A percentile compares a stretch with the other conserved stretches of the same genome.
Evolutionary conservation across 2,888 invertebrate genomes (phyloP).

Genomic region (Meliscaeva auricollis): DNA sequence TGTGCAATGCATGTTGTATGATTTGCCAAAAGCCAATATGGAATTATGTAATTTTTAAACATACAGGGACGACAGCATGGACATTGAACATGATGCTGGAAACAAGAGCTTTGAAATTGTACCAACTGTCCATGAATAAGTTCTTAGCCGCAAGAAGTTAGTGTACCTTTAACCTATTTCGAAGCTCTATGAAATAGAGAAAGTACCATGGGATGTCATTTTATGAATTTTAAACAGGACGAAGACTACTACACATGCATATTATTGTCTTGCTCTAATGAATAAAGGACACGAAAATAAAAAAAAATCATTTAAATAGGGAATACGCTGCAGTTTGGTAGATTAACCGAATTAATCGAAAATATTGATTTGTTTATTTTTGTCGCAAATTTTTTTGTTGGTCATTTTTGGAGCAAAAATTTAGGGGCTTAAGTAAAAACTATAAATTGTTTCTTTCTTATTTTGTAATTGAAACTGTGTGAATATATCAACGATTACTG

Average conservation of each 20-base stretch:
- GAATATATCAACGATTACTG: too few species aligned
- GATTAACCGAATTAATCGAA: too few species aligned
- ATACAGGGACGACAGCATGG: not conserved
- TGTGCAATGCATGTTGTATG: not conserved
- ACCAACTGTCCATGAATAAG: slow-evolving; percentile 20
- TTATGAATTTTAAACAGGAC: not conserved
- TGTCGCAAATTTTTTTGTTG: too few species aligned
- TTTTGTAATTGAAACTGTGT: too few species aligned
- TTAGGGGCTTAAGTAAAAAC: too few species aligned
- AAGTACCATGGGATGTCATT: not conserved
- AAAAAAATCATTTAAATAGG: too few species aligned
- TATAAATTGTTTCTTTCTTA: too few species aligned
- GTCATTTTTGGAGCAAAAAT: too few species aligned
- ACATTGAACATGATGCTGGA: not conserved
- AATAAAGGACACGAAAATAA: not conserved
- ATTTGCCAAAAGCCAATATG: slow-evolving; percentile 26
- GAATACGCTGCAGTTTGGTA: too few species aligned
- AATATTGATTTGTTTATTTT: too few species aligned
- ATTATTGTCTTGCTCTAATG: not conserved
- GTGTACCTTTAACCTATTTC: too few species aligned
- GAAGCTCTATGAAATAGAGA: not conserved
- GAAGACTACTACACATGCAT: too few species aligned
- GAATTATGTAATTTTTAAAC: slow-evolving; percentile 16
- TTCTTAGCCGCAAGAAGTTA: slow-evolving; percentile 11
- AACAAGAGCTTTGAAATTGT: not conserved